A percentile compares a stretch with the other conserved stretches of the same genome.
Evolutionary conservation across 2,797 vertebrate genomes (phyloP).

Genomic region (Thunnus albacares): DNA sequence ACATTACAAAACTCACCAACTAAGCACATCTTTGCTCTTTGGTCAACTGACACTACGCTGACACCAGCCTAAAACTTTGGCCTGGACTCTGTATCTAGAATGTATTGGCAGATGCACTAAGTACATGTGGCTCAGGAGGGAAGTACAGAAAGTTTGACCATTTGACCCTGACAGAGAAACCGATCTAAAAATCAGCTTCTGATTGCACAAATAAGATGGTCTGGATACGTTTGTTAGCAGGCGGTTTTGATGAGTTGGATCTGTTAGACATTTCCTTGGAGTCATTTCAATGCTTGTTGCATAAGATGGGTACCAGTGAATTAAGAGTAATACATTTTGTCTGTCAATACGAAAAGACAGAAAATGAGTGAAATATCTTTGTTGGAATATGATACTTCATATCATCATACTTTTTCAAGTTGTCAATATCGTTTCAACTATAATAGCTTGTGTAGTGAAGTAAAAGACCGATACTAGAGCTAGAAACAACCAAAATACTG

Average conservation of each 20-base stretch:
- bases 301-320: background rate
- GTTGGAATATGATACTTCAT: background rate
- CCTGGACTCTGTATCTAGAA: background rate
- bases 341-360: background rate
- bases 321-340: background rate
- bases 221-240: background rate
- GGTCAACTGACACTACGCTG: background rate
- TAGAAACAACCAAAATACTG: conserved; percentile 9
- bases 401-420: no score
- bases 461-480: background rate
- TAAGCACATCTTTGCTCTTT: background rate
- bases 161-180: conserved; percentile 7
- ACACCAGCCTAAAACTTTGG: background rate
- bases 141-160: background rate
- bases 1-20: background rate
- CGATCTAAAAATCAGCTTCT: background rate
- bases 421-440: no score
- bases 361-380: background rate
- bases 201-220: background rate
- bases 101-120: background rate
- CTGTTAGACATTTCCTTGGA: background rate
- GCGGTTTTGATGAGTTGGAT: background rate
- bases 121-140: background rate
- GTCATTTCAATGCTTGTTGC: no score
- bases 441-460: background rate